Evolutionary conservation across 2,888 invertebrate genomes (phyloP).

Genomic region (Eupithecia tripunctaria): DNA sequence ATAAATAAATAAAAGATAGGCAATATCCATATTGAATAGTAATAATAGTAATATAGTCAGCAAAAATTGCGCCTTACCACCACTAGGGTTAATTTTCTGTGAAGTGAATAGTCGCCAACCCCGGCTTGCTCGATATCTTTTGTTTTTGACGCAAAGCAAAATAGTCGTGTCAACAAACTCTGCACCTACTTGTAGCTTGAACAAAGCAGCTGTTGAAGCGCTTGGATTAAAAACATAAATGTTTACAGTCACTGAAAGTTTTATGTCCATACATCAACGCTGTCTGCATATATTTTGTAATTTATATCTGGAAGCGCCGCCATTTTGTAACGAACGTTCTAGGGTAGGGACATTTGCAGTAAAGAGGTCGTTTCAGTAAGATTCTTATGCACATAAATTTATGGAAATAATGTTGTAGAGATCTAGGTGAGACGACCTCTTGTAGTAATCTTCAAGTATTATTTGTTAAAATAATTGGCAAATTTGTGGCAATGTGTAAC

Average conservation of each 20-base stretch:
- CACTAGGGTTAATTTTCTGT: no score
- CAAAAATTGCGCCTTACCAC: no score
- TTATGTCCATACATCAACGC: constrained; percentile 28
- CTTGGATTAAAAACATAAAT: constrained; percentile 13
- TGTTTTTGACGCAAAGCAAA: no score
- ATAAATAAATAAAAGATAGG: no score
- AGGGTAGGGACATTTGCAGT: constrained; percentile 40
- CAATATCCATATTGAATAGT: no score
- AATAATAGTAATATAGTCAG: no score
- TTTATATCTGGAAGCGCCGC: constrained; percentile 41
- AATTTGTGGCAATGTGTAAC: no score
- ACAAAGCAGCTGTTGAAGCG: not conserved
- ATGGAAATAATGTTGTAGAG: not conserved
- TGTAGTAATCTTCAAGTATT: no score
- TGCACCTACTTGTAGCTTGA: not conserved
- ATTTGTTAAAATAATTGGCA: no score
- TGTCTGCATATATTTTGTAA: constrained; percentile 29
- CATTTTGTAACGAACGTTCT: constrained; percentile 55
- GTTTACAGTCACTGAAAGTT: constrained; percentile 20
- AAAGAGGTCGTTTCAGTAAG: not conserved
- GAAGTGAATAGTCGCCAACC: no score
- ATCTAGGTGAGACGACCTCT: not conserved
- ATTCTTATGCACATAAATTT: constrained; percentile 1
- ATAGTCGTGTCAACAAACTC: not conserved
- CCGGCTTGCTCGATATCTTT: no score